phyloP scores from a whole-genome alignment of 1,140 invertebrate genomes.

The Drosophila orena region DNA sequence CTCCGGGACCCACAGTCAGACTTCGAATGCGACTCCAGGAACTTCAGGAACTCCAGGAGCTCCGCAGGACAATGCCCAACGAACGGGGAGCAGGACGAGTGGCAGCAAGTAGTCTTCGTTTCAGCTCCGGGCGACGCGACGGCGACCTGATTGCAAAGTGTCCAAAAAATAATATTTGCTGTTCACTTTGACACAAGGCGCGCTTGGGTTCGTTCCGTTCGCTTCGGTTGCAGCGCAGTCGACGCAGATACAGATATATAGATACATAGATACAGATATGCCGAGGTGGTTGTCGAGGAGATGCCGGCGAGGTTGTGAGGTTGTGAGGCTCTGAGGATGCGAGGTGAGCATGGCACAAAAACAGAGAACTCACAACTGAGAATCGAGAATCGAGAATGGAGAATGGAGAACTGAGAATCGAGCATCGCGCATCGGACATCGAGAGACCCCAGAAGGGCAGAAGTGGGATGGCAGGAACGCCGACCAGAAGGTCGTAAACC shows the following conservation, averaged over 20 bases:
- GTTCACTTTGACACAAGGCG: slow-evolving; percentile 79
- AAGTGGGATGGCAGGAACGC: slow-evolving; percentile 17
- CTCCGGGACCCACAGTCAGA: slow-evolving; percentile 27
- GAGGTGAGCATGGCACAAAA: slow-evolving; percentile 62
- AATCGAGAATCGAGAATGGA: slow-evolving; percentile 4
- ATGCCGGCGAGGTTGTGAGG: slow-evolving; percentile 33
- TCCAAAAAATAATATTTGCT: slow-evolving; percentile 84
- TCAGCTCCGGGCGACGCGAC: slow-evolving; percentile 65
- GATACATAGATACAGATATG: slow-evolving; percentile 70
- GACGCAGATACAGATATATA: slow-evolving; percentile 34
- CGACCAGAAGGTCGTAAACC: slow-evolving; percentile 67
- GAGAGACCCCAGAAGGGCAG: slow-evolving; percentile 13
- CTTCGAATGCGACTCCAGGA: slow-evolving; percentile 55
- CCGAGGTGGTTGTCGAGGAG: slow-evolving; percentile 38
- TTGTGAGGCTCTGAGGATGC: slow-evolving; percentile 45
- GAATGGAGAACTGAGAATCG: slow-evolving; percentile 4
- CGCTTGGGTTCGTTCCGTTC: slow-evolving; percentile 18
- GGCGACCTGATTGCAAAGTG: slow-evolving; percentile 81
- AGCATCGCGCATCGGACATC: not conserved
- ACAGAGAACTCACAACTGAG: slow-evolving; percentile 13
- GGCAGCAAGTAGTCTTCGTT: slow-evolving; percentile 5
- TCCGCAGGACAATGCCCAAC: slow-evolving; percentile 43
- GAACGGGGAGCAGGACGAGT: slow-evolving; percentile 25
- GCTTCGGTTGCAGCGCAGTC: slow-evolving; percentile 43
- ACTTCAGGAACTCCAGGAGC: slow-evolving; percentile 43